These are phyloP conservation scores for Cyclina sinensis DNA, from an alignment of 1,140 invertebrate genomes.

Conservation along the genomic window DNA sequence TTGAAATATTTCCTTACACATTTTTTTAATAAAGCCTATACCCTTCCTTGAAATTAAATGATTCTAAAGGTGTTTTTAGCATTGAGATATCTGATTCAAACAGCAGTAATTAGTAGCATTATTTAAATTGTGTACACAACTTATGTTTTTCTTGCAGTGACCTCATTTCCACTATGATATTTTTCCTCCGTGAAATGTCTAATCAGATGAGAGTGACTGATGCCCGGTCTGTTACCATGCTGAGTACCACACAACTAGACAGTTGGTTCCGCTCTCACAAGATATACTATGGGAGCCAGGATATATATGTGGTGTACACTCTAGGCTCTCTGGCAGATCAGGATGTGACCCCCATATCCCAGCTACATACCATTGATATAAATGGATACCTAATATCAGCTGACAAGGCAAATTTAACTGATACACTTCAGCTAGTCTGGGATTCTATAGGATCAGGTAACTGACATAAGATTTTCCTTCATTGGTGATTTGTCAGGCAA, in stretches of 20 bases:
- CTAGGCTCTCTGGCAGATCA: neutral
- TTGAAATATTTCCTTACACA: too few species aligned
- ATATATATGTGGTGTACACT: neutral
- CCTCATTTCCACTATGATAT: constrained; percentile 20
- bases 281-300: constrained; percentile 34
- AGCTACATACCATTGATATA: constrained; percentile 23
- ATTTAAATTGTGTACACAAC: too few species aligned
- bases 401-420: constrained; percentile 18
- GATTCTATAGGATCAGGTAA: constrained; percentile 10
- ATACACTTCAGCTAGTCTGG: neutral
- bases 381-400: constrained; percentile 33
- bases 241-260: neutral
- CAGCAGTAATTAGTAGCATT: too few species aligned
- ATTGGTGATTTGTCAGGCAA: too few species aligned
- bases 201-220: constrained; percentile 22
- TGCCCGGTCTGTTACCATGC: neutral
- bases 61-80: too few species aligned
- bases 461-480: too few species aligned
- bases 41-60: too few species aligned
- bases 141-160: constrained; percentile 3
- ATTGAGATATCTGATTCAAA: too few species aligned
- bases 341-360: constrained; percentile 8
- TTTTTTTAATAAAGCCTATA: too few species aligned
- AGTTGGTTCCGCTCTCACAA: neutral
- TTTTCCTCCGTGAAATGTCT: constrained; percentile 15